Evolutionary conservation across 2,888 invertebrate species (phyloP), one percentile per base, ranked within the genome.

Genomic region (Andrena trimmerana): DNA sequence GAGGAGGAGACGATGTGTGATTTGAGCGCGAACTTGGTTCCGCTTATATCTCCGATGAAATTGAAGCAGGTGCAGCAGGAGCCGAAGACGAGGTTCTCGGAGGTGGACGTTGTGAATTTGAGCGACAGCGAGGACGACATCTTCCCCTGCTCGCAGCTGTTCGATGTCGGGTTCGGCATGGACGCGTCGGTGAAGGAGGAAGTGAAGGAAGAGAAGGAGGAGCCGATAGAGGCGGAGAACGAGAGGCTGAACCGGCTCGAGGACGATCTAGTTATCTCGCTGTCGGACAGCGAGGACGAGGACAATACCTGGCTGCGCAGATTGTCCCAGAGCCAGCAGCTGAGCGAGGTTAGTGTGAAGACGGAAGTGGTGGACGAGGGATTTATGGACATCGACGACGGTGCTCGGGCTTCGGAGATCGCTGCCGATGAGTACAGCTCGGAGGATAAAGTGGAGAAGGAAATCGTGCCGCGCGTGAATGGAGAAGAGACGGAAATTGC

Each of bases 91-190:
- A 85, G 89, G 62, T 89, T 95, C 48, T 93, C 93, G 66, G 92
- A 94, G 70, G 92, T 92, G 27, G 95, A 96, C 92, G 88, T 95
- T 52, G 94, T 96, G 83, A 95, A 95, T 27, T 92, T 96, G 85
- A 96, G 96, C 67, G 95, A 95, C 90, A 95, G 95, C 68, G 95
- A 95, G 91, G 95, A 95, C 60, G 95, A 95, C 71, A 93, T 95
- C 73, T 95, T 96, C 94, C 94, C 94, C 24, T 90, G 94, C 63
- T 95, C 96, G 63, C 95, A 96, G 57, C 94, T 96, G 2, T 95
- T 95, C 94, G 95, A 81, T 94, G 88, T 57, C 93, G 93, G 79
- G 20, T 78, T 70, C 6, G 87, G 87, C 10, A 69, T 66, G 27
- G 71, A 83, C 27, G 31, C 50, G 6, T 81, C 81, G 0, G 65